Evolutionary conservation across 2,888 invertebrate species (phyloP).

Genomic region (Ennomos quercinarius): DNA sequence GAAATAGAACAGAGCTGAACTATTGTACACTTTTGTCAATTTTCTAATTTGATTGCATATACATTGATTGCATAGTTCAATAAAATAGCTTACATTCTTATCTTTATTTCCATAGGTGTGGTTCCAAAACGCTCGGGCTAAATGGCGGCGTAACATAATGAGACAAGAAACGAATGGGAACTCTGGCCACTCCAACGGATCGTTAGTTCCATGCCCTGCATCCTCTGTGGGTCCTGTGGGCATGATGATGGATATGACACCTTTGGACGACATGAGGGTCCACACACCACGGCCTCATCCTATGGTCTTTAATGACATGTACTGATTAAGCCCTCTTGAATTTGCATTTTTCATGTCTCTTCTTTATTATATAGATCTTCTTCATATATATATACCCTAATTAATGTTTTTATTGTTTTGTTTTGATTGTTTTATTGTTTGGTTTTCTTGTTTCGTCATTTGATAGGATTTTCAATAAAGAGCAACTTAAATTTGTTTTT

Average conservation of each 20-base stretch:
- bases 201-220: constrained; percentile 49
- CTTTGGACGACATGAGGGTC: constrained; percentile 72
- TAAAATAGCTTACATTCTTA: background rate
- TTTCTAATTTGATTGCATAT: no score
- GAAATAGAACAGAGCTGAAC: no score
- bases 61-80: no score
- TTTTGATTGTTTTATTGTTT: background rate
- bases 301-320: constrained; percentile 72
- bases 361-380: no score
- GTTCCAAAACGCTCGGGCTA: constrained; percentile 99
- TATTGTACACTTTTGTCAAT: no score
- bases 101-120: constrained; percentile 90
- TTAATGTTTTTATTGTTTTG: constrained; percentile 1
- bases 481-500: no score
- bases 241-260: constrained; percentile 64
- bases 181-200: constrained; percentile 57
- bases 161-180: constrained; percentile 88
- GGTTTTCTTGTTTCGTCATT: background rate
- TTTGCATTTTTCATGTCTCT: background rate
- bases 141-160: constrained; percentile 98
- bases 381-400: background rate
- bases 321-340: constrained; percentile 51
- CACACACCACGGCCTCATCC: constrained; percentile 70
- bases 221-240: constrained; percentile 50
- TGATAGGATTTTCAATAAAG: no score